Evolutionary conservation across 2,888 invertebrate genomes (phyloP), one percentile per base, ranked within the genome.

Genomic region (Oligia latruncula): DNA sequence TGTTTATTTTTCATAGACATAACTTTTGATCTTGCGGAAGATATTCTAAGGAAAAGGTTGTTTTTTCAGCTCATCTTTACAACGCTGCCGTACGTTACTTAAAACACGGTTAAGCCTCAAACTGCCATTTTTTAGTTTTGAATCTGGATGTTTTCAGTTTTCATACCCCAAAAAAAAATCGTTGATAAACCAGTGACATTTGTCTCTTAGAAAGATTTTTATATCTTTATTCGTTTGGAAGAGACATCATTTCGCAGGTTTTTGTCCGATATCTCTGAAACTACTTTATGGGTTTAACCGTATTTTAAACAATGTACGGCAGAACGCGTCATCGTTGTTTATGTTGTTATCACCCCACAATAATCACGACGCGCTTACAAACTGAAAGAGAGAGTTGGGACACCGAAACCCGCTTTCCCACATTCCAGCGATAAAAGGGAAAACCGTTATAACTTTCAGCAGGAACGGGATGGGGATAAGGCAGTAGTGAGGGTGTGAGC

Each of bases 371-470:
- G 90, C 92, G 90, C 92, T 96, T 95, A 96, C 95, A 95, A 91
- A 93, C 93, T 93, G 97, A 97, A 96, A 96, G 96, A 95, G 96
- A 97, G 96, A 97, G 96, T 96, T 92, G 92, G 93, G 93, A 93
- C 95, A 95, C 95, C 91, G 92, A 96, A 95, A 95, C 95, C 95
- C 93, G 95, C 93, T 96, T 96, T 95, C 95, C 95, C 93, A 95
- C 96, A 96, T 96, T 96, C 97, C 97, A 86, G 84, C 88, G 93
- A 94, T 96, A 96, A 97, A 96, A 97, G 97, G 95, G 97, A 97
- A 97, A 97, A 92, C 95, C 92, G 92, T 91, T 93, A 90, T 91
- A 93, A 94, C 90, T 92, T 93, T 87, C 87, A 90, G 90, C 88
- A 86, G 82, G 84, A 93, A 86, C 88, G 90, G 91, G 96, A 96